Evolutionary conservation across 2,888 invertebrate species (phyloP).

Genomic region (Digitonthophagus gazella): DNA sequence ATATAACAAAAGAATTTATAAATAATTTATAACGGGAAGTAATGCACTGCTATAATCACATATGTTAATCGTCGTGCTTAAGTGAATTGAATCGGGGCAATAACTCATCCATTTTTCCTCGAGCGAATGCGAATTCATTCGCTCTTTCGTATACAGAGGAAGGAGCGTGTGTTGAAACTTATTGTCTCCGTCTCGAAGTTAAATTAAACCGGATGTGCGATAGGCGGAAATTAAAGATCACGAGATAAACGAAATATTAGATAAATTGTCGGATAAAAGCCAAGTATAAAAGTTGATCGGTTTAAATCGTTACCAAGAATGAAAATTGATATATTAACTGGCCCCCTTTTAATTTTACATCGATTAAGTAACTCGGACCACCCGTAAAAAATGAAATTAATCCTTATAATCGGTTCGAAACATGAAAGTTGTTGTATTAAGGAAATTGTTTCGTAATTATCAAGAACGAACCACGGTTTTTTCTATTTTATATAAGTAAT

Average conservation of each 20-base stretch:
- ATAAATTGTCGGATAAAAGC: not conserved
- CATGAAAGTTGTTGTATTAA: not conserved
- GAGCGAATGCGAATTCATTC: conserved; percentile 9
- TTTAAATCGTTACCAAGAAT: not conserved
- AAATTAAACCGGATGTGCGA: too few species aligned
- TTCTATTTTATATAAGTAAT: not conserved
- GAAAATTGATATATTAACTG: not conserved
- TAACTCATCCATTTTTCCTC: conserved; percentile 14
- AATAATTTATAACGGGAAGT: conserved; percentile 30
- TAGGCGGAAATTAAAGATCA: not conserved
- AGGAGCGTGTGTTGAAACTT: too few species aligned
- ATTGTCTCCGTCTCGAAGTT: too few species aligned
- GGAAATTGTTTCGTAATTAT: not conserved
- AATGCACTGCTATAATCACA: conserved; percentile 26
- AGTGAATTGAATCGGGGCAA: conserved; percentile 23
- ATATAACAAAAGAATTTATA: conserved; percentile 29
- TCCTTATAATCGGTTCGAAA: not conserved
- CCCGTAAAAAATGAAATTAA: not conserved
- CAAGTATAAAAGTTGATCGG: too few species aligned
- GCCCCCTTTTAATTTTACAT: not conserved
- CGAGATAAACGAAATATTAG: not conserved
- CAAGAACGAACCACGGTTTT: not conserved
- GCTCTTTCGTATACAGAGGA: too few species aligned
- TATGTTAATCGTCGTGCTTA: conserved; percentile 24
- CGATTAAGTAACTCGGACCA: not conserved